Evolutionary conservation across 2,797 vertebrate species (phyloP).

Genomic region (Triplophysa yarkandensis): DNA sequence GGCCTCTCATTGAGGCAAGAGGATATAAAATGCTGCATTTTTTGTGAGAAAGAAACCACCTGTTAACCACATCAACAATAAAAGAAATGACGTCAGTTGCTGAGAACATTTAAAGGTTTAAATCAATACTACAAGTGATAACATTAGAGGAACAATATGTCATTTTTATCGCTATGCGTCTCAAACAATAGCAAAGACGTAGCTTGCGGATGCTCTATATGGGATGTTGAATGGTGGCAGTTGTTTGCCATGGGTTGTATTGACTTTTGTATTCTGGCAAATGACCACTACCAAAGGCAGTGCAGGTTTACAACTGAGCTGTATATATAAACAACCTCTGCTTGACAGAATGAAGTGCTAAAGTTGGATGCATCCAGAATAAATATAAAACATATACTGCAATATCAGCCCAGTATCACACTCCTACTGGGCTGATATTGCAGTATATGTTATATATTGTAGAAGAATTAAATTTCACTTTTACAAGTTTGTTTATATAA

Average conservation of each 20-base stretch:
- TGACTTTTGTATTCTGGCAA: neutral
- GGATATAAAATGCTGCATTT: neutral
- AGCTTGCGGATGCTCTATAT: neutral
- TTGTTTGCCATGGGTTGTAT: too few relatives aligned
- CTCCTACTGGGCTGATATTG: too few relatives aligned
- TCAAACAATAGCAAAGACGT: too few relatives aligned
- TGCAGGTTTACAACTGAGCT: neutral
- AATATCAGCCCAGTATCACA: too few relatives aligned
- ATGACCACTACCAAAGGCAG: neutral
- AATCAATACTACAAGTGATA: neutral
- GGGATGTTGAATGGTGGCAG: neutral
- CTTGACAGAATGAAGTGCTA: too few relatives aligned
- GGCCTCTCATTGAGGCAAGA: conserved; percentile 20
- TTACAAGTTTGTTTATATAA: too few relatives aligned
- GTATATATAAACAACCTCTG: neutral
- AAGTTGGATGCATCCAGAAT: too few relatives aligned
- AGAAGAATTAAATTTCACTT: too few relatives aligned
- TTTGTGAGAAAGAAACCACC: neutral
- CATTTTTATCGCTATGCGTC: neutral
- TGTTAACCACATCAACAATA: neutral
- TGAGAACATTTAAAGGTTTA: neutral
- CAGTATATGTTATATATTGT: too few relatives aligned
- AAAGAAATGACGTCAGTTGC: neutral
- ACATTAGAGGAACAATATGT: neutral
- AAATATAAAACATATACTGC: too few relatives aligned